phyloP scores from a whole-genome alignment of 2,797 vertebrate genomes.

The Rhodeus uyekii region DNA sequence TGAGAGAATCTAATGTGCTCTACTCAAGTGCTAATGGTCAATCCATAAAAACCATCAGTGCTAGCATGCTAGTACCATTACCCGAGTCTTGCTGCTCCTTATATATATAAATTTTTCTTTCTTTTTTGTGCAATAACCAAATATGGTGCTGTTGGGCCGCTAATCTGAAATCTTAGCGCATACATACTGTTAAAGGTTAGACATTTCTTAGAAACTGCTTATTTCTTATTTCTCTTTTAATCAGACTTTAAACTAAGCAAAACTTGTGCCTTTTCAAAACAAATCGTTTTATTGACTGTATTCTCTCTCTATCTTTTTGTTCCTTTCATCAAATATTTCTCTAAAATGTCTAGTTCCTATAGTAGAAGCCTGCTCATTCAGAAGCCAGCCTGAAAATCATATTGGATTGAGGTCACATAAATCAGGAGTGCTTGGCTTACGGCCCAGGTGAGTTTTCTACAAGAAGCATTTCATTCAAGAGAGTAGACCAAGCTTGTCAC shows the following conservation, averaged over 20 bases:
- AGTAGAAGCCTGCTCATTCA: not conserved
- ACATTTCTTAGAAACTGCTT: not conserved
- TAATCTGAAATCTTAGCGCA: not conserved
- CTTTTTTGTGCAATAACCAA: not conserved
- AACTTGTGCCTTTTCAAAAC: not conserved
- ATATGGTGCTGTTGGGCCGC: not conserved
- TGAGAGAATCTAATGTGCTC: conserved; percentile 39
- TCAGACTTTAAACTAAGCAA: not conserved
- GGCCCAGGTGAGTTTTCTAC: conserved; percentile 57
- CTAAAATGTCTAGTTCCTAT: conserved; percentile 6
- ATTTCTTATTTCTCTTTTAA: conserved; percentile 11
- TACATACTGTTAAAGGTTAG: not conserved
- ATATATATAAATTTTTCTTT: too few species aligned
- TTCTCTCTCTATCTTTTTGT: not conserved
- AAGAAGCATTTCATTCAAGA: conserved; percentile 60
- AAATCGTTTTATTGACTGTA: not conserved
- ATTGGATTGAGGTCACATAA: conserved; percentile 19
- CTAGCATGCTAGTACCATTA: not conserved
- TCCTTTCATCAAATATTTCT: not conserved
- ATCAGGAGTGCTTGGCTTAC: conserved; percentile 42
- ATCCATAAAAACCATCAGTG: conserved; percentile 37
- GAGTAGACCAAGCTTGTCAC: conserved; percentile 56
- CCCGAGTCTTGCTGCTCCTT: not conserved
- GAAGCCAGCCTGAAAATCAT: conserved; percentile 20
- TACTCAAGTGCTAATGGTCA: conserved; percentile 40